phyloP scores from a whole-genome alignment of 2,888 invertebrate species.

The Nymphalis c-album region DNA sequence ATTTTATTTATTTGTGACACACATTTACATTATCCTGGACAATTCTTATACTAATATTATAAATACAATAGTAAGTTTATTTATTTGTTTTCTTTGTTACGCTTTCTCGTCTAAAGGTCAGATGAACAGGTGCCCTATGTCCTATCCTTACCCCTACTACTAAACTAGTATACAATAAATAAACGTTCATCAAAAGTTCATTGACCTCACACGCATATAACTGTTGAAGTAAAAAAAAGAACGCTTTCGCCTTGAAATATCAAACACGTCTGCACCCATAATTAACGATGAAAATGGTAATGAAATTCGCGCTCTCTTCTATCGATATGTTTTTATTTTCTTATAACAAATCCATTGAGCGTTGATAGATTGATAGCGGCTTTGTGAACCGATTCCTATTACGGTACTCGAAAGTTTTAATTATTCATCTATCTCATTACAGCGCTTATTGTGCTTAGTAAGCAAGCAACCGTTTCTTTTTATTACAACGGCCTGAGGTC shows the following conservation, averaged over 20 bases:
- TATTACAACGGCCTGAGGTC: constrained; percentile 19
- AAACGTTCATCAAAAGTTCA: constrained; percentile 16
- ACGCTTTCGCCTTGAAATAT: constrained; percentile 19
- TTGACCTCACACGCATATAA: constrained; percentile 10
- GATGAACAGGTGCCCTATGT: too few relatives aligned
- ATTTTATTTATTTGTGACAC: too few relatives aligned
- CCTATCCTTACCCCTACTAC: too few relatives aligned
- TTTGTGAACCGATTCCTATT: constrained; percentile 49
- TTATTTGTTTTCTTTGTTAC: too few relatives aligned
- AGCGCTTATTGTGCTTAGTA: constrained; percentile 27
- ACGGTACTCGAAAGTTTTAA: constrained; percentile 68
- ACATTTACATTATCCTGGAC: too few relatives aligned
- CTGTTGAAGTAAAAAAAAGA: constrained; percentile 17
- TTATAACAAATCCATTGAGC: constrained; percentile 43
- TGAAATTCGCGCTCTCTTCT: constrained; percentile 33
- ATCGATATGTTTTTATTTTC: constrained; percentile 37
- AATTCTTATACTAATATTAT: too few relatives aligned
- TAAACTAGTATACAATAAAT: too few relatives aligned
- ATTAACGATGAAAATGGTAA: constrained; percentile 18
- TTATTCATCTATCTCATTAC: constrained; percentile 57
- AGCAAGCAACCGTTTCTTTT: constrained; percentile 1
- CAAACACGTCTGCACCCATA: constrained; percentile 3
- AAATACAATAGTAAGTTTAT: too few relatives aligned
- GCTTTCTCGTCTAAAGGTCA: too few relatives aligned
- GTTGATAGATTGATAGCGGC: constrained; percentile 45